These are phyloP conservation scores for Pseudomugil tenellus DNA, from an alignment of 2,797 vertebrate genomes.

Conservation along the genomic window DNA sequence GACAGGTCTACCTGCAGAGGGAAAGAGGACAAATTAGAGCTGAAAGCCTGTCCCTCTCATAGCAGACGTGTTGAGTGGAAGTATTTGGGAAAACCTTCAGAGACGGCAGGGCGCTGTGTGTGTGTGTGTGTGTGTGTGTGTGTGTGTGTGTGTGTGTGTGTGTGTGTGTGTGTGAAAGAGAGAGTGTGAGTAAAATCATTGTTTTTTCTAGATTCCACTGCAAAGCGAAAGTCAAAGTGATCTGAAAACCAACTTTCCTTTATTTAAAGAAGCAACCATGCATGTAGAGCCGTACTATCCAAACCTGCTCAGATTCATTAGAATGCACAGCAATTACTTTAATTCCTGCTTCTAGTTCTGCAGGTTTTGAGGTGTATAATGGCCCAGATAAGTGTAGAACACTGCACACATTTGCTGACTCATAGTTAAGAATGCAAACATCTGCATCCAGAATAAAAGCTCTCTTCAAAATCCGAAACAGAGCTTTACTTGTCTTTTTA, in stretches of 20 bases:
- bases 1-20: conserved; percentile 81
- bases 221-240: conserved; percentile 21
- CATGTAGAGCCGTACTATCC: not conserved
- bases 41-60: not conserved
- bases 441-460: too few relatives aligned
- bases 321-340: conserved; percentile 28
- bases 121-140: too few relatives aligned
- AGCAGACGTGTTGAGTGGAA: conserved; percentile 31
- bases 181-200: conserved; percentile 39
- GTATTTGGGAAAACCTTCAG: too few relatives aligned
- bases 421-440: too few relatives aligned
- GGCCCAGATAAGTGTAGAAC: conserved; percentile 35
- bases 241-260: conserved; percentile 2
- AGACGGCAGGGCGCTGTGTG: too few relatives aligned
- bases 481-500: not conserved
- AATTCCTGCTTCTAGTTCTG: conserved; percentile 27
- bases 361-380: conserved; percentile 55
- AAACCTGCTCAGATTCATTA: not conserved
- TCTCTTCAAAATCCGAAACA: not conserved
- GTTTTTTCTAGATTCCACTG: conserved; percentile 46
- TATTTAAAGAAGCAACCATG: too few relatives aligned
- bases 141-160: too few relatives aligned
- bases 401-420: not conserved
- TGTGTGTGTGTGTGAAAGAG: not conserved
- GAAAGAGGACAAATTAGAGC: conserved; percentile 47